These are phyloP conservation scores for Pelodiscus sinensis DNA, from an alignment of 2,113 vertebrate species.

Conservation along the genomic window DNA sequence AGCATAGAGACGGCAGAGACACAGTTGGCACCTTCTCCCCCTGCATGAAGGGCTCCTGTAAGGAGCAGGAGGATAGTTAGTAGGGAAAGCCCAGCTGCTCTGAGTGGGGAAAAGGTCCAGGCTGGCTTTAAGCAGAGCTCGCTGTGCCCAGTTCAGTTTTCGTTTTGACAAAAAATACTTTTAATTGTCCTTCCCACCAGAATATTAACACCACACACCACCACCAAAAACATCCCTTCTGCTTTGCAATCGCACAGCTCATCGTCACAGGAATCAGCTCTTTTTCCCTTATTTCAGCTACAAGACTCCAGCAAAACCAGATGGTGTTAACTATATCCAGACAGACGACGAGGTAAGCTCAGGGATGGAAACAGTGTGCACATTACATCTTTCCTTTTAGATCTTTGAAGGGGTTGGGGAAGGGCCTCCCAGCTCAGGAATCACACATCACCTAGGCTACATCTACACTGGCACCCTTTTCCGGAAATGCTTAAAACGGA, in stretches of 20 bases:
- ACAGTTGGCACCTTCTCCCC: neutral
- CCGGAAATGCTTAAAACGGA: too few species aligned
- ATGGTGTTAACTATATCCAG: slow-evolving; percentile 88
- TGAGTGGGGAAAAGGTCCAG: neutral
- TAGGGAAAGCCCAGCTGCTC: neutral
- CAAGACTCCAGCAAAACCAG: slow-evolving; percentile 87
- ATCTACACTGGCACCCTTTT: too few species aligned
- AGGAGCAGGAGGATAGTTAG: neutral
- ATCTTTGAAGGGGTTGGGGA: neutral
- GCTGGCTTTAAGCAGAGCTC: neutral
- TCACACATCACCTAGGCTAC: slow-evolving; percentile 8
- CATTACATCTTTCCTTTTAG: neutral
- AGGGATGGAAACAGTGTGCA: neutral
- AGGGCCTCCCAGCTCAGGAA: slow-evolving; percentile 50
- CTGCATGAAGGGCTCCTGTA: neutral
- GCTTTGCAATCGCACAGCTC: neutral
- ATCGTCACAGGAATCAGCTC: slow-evolving; percentile 35
- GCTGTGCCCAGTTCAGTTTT: neutral
- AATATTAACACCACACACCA: neutral
- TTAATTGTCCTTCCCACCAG: slow-evolving; percentile 9
- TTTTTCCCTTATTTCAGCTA: slow-evolving; percentile 82
- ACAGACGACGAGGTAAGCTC: slow-evolving; percentile 92
- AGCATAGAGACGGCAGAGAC: neutral
- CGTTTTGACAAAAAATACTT: neutral
- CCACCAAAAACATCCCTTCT: too few species aligned